Conservation (phyloP, 1,140 invertebrate species). For the Philopotamus ludificatus region DNA sequence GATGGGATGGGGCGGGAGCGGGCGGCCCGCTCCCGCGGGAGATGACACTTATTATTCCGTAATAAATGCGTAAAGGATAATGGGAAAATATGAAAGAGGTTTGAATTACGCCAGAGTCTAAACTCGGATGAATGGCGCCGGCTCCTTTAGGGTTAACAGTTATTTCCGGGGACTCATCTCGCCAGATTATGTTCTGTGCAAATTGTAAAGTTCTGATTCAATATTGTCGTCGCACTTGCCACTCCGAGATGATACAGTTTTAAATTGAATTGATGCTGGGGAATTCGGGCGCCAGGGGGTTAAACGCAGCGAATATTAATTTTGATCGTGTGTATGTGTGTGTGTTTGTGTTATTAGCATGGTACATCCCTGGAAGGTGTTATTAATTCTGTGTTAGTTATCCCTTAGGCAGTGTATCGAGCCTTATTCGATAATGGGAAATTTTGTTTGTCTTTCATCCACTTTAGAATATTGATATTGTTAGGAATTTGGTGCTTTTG, state of each 20-base stretch:
- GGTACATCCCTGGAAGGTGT: too few relatives aligned
- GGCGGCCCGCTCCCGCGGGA: background rate
- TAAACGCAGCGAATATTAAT: too few relatives aligned
- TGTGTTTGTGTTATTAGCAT: too few relatives aligned
- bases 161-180: background rate
- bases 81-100: background rate
- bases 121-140: background rate
- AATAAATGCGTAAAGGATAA: background rate
- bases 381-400: too few relatives aligned
- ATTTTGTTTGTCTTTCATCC: too few relatives aligned
- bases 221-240: background rate
- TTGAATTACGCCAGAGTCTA: slow-evolving; percentile 6
- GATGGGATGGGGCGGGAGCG: background rate
- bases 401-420: too few relatives aligned
- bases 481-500: too few relatives aligned
- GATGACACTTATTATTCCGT: slow-evolving; percentile 6
- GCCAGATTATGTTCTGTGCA: background rate
- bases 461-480: too few relatives aligned
- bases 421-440: too few relatives aligned
- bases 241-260: background rate
- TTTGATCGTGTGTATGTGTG: too few relatives aligned
- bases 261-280: background rate
- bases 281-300: too few relatives aligned
- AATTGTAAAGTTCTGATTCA: background rate
- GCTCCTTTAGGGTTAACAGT: background rate